A percentile compares a stretch with the other conserved stretches of the same genome.
These are phyloP conservation scores for Oxygymnocypris stewartii DNA, from an alignment of 2,113 vertebrate genomes.

Conservation along the genomic window DNA sequence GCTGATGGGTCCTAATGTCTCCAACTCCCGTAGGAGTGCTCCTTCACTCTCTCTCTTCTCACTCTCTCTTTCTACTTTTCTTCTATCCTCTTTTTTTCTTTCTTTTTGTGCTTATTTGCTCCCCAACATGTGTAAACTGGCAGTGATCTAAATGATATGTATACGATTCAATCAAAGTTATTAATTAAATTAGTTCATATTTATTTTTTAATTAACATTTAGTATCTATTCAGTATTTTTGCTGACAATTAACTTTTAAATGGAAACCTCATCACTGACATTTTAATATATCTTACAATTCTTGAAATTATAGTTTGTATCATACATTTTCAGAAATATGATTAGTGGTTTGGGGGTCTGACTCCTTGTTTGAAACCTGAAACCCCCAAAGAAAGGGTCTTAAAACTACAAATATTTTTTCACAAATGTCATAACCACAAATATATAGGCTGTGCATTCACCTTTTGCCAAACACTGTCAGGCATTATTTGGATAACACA, in stretches of 20 bases:
- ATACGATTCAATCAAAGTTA: neutral
- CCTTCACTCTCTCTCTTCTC: slow-evolving; percentile 71
- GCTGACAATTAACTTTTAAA: neutral
- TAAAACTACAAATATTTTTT: neutral
- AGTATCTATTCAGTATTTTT: neutral
- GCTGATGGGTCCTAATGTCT: slow-evolving; percentile 78
- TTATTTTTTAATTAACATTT: neutral
- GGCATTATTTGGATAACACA: neutral
- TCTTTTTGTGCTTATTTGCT: neutral
- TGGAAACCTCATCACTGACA: neutral
- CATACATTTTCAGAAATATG: neutral
- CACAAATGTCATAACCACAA: neutral
- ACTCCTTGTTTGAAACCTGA: neutral
- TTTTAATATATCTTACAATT: neutral
- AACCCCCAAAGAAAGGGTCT: neutral
- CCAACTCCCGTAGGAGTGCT: slow-evolving; percentile 41
- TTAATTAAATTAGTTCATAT: no score
- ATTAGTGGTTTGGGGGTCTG: neutral
- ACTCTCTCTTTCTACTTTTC: slow-evolving; percentile 69
- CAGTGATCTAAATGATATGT: neutral
- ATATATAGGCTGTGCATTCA: neutral
- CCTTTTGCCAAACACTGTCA: neutral
- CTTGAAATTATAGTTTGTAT: neutral
- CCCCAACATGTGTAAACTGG: neutral
- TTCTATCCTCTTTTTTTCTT: slow-evolving; percentile 63